Percentiles rank a stretch among this genome's conserved stretches.
phyloP scores from a whole-genome alignment of 1,140 invertebrate genomes.

The Pseudomyrmex concolor region DNA sequence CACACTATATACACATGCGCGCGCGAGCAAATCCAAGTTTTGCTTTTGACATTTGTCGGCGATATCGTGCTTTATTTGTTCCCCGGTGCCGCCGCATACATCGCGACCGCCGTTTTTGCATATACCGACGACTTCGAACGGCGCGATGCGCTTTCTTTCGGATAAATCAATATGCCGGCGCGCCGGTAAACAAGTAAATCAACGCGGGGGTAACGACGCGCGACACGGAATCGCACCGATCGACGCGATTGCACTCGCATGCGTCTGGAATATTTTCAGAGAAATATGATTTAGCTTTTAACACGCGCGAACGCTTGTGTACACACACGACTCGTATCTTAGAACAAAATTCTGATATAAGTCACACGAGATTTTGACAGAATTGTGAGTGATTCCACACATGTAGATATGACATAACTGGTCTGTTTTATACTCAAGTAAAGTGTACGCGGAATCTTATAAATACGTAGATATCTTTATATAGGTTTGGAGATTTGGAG shows the following conservation, averaged over 20 bases:
- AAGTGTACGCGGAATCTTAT: no score
- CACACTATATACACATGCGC: neutral
- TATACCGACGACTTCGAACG: slow-evolving; percentile 27
- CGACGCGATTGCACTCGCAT: slow-evolving; percentile 40
- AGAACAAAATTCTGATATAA: neutral
- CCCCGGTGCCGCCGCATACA: slow-evolving; percentile 9
- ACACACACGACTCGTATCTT: neutral
- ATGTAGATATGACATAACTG: neutral
- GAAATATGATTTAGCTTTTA: slow-evolving; percentile 43
- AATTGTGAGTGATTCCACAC: neutral
- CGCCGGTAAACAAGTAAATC: slow-evolving; percentile 59
- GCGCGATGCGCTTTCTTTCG: slow-evolving; percentile 55
- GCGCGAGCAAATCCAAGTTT: slow-evolving; percentile 21
- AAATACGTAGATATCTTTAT: neutral
- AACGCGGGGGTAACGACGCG: slow-evolving; percentile 53
- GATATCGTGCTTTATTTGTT: slow-evolving; percentile 53
- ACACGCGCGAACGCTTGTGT: neutral
- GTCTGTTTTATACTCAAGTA: no score
- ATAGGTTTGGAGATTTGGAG: neutral
- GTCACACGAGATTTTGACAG: neutral
- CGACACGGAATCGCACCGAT: slow-evolving; percentile 53
- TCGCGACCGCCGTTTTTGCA: slow-evolving; percentile 45
- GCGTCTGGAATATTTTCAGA: slow-evolving; percentile 29
- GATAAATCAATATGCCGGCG: slow-evolving; percentile 59
- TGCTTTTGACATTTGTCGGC: slow-evolving; percentile 58